phyloP scores from a whole-genome alignment of 2,113 vertebrate species.

The Leptodactylus fuscus region DNA sequence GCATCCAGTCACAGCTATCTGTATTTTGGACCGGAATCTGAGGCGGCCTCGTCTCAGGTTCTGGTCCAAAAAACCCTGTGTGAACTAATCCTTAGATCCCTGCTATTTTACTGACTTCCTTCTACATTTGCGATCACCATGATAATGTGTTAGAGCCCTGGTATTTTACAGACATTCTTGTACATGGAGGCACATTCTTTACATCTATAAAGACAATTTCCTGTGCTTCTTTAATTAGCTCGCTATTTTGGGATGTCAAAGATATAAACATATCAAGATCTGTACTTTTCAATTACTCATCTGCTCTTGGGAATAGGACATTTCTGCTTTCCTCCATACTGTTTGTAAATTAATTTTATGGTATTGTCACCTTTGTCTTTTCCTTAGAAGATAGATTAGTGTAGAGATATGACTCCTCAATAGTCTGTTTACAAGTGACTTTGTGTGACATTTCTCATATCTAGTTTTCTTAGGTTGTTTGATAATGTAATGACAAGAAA shows the following conservation, averaged over 20 bases:
- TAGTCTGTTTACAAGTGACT: neutral
- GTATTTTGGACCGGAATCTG: no score
- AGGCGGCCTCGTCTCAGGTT: no score
- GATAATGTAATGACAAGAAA: neutral
- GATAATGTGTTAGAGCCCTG: neutral
- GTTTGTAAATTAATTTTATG: neutral
- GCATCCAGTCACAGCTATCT: no score
- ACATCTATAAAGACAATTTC: neutral
- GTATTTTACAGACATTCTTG: neutral
- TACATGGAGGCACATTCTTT: neutral
- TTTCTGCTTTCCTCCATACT: neutral
- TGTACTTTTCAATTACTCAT: neutral
- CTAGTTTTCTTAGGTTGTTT: neutral
- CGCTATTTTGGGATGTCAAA: conserved; percentile 40
- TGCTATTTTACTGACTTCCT: no score
- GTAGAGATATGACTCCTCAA: no score
- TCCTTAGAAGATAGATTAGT: neutral
- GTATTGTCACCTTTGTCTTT: neutral
- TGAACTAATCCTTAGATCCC: no score
- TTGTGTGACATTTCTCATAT: conserved; percentile 18
- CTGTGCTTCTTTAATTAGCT: neutral
- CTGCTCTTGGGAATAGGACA: neutral
- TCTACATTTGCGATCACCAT: neutral
- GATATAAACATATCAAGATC: conserved; percentile 32
- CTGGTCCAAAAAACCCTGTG: no score